Conservation (phyloP, 2,113 vertebrate genomes). For the Chionomys nivalis region DNA sequence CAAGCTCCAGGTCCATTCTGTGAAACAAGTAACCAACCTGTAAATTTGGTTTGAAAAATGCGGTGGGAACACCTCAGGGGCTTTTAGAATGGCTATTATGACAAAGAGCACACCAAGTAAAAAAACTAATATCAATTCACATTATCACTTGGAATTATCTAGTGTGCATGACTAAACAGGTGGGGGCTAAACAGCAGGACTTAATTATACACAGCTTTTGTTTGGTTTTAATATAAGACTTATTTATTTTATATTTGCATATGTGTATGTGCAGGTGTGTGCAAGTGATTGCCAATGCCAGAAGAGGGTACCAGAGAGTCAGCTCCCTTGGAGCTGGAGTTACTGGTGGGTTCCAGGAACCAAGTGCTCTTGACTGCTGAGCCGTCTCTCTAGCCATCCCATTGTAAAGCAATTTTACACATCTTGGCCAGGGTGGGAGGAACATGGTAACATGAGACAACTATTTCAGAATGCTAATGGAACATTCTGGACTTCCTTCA, state of each 20-base stretch:
- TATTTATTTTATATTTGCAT: not conserved
- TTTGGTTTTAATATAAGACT: not conserved
- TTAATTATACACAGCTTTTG: not conserved
- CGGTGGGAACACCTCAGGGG: not conserved
- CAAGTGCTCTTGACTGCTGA: not conserved
- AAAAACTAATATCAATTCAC: not conserved
- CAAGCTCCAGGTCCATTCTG: not conserved
- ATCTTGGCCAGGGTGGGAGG: not conserved
- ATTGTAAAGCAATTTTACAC: not conserved
- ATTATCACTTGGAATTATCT: not conserved
- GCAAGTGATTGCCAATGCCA: not conserved
- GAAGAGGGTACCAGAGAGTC: not conserved
- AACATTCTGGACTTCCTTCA: not conserved
- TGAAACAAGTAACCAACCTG: not conserved
- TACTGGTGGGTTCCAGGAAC: not conserved
- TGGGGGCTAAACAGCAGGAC: not conserved
- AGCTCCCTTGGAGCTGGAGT: no score
- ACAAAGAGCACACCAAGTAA: not conserved
- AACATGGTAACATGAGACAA: not conserved
- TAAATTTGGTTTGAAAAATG: conserved; percentile 15
- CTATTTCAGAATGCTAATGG: not conserved
- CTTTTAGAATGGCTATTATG: not conserved
- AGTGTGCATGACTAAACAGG: not conserved
- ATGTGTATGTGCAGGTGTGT: not conserved
- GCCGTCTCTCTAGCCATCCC: not conserved